Evolutionary conservation across 2,888 invertebrate genomes (phyloP).

Genomic region (Drosophila prolongata): DNA sequence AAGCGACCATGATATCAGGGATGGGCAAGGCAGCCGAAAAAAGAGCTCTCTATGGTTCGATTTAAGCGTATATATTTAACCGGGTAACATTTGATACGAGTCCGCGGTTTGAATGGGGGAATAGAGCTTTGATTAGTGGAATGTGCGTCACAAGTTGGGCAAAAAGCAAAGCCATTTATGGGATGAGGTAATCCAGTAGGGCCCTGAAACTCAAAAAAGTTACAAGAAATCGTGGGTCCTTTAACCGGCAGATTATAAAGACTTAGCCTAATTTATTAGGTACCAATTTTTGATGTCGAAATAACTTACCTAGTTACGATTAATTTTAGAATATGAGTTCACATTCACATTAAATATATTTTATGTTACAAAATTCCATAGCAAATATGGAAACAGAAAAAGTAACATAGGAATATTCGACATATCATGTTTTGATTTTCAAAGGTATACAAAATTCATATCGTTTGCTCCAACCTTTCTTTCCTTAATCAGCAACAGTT

Average conservation of each 20-base stretch:
- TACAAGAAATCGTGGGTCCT: neutral
- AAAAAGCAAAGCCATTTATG: constrained; percentile 28
- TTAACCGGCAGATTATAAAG: neutral
- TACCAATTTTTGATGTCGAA: too few species aligned
- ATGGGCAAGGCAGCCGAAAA: constrained; percentile 60
- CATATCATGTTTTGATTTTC: neutral
- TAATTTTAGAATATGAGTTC: too few species aligned
- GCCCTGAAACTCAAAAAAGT: neutral
- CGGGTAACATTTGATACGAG: constrained; percentile 44
- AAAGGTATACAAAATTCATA: constrained; percentile 10
- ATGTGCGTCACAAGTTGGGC: constrained; percentile 39
- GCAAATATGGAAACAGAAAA: too few species aligned
- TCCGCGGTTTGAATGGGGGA: constrained; percentile 2
- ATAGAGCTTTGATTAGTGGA: constrained; percentile 38
- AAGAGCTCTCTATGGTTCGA: constrained; percentile 63
- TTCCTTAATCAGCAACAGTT: constrained; percentile 15
- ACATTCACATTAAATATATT: too few species aligned
- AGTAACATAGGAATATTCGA: too few species aligned
- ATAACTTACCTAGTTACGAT: too few species aligned
- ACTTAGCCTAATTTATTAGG: neutral
- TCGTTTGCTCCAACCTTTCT: neutral
- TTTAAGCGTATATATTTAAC: constrained; percentile 39
- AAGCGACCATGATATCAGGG: constrained; percentile 72
- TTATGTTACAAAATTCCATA: too few species aligned
- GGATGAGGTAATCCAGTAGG: constrained; percentile 33